phyloP scores from a whole-genome alignment of 2,113 vertebrate species.

The Rallus limicola region DNA sequence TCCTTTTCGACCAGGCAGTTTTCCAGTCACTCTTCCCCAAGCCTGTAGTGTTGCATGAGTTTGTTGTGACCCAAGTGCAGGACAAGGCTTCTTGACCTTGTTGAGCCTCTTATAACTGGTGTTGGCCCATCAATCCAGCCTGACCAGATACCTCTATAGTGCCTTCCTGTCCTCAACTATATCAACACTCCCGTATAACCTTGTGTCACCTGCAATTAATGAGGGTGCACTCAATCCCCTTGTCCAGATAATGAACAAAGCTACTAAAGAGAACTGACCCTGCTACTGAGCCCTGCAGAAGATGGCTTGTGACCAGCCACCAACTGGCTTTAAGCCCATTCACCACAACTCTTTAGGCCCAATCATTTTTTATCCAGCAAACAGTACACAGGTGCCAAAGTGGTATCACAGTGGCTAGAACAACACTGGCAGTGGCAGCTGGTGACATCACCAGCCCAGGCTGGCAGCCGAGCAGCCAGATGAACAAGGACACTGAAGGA shows the following conservation, averaged over 20 bases:
- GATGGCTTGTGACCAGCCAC: not conserved
- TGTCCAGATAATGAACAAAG: not conserved
- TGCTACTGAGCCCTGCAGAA: not conserved
- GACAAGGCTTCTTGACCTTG: not conserved
- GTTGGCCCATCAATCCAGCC: not conserved
- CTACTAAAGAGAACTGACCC: not conserved
- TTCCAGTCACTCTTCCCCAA: not conserved
- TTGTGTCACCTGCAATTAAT: not conserved
- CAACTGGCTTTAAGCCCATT: not conserved
- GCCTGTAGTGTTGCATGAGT: too few relatives aligned
- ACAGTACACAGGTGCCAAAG: not conserved
- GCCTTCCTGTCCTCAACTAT: not conserved
- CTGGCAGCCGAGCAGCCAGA: not conserved
- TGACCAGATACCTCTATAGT: too few relatives aligned
- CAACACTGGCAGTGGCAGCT: not conserved
- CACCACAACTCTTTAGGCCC: too few relatives aligned
- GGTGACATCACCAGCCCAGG: not conserved
- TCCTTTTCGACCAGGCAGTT: not conserved
- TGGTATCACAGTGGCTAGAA: not conserved
- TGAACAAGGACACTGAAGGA: not conserved
- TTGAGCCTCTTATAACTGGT: not conserved
- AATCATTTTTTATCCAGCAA: not conserved
- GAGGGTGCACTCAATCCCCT: not conserved
- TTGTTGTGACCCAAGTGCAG: not conserved
- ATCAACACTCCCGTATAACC: not conserved